Conservation (phyloP, 2,888 invertebrate genomes). For the Smittia aterrima region DNA sequence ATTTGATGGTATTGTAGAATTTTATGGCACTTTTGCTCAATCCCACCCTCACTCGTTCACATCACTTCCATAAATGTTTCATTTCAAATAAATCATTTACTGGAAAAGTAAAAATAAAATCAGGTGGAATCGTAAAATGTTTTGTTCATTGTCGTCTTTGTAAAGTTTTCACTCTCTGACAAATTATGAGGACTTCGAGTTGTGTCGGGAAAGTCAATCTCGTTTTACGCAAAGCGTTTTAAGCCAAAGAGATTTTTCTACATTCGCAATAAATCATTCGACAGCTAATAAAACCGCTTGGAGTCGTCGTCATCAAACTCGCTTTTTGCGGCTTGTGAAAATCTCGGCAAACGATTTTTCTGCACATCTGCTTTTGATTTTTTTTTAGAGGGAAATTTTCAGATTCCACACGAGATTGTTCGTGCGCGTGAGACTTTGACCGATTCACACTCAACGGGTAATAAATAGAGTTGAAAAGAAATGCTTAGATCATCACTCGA, state of each 20-base stretch:
- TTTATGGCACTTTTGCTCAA: conserved; percentile 7
- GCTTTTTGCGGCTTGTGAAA: conserved; percentile 18
- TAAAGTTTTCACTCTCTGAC: background rate
- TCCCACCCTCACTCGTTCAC: background rate
- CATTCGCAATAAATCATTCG: conserved; percentile 32
- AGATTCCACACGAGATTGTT: background rate
- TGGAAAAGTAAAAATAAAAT: background rate
- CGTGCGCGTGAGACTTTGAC: background rate
- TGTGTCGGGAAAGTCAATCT: background rate
- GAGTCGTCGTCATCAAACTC: conserved; percentile 1
- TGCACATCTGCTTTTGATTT: conserved; percentile 36
- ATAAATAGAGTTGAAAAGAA: background rate
- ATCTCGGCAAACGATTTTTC: background rate
- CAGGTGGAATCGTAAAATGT: conserved; percentile 14
- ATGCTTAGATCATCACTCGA: background rate
- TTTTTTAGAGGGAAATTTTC: background rate
- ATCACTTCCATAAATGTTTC: background rate
- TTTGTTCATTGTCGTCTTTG: background rate
- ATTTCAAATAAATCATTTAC: background rate
- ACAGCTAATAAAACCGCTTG: conserved; percentile 34
- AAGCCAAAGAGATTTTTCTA: background rate
- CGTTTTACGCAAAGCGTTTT: background rate
- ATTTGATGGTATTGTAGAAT: background rate
- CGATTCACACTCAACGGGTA: background rate
- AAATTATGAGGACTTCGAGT: background rate